Evolutionary conservation across 2,888 invertebrate genomes (phyloP).

Genomic region (Brenthis hecate): DNA sequence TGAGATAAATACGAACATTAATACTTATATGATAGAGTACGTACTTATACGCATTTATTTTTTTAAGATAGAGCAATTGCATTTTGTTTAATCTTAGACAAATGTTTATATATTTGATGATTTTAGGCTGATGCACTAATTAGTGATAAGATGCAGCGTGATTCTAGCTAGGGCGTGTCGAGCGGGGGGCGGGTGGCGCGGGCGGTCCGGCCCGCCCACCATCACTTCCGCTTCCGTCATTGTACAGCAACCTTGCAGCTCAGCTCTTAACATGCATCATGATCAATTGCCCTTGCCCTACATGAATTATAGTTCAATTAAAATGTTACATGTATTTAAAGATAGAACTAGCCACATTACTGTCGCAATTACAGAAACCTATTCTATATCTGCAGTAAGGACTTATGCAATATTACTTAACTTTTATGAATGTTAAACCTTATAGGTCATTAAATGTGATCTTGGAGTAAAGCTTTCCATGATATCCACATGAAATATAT

Average conservation of each 20-base stretch:
- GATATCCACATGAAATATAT: too few species aligned
- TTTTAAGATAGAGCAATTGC: not conserved
- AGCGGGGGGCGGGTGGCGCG: conserved; percentile 71
- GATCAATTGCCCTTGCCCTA: conserved; percentile 22
- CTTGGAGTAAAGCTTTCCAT: too few species aligned
- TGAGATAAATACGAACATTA: too few species aligned
- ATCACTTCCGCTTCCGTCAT: conserved; percentile 76
- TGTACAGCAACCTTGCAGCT: conserved; percentile 43
- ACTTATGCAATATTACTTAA: not conserved
- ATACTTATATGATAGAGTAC: too few species aligned
- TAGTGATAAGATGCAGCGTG: conserved; percentile 63
- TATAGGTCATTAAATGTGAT: too few species aligned
- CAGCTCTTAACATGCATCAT: conserved; percentile 25
- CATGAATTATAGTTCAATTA: conserved; percentile 11
- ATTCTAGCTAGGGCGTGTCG: conserved; percentile 76
- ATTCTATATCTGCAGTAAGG: not conserved
- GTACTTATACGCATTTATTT: not conserved
- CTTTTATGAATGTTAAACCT: too few species aligned
- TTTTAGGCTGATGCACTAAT: conserved; percentile 54
- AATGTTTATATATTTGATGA: conserved; percentile 29
- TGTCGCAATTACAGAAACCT: not conserved
- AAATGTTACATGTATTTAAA: not conserved
- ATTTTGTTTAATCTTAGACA: not conserved
- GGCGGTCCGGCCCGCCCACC: conserved; percentile 78
- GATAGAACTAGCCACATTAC: not conserved